Evolutionary conservation across 2,888 invertebrate species (phyloP).

Genomic region (Drosophila neonasuta): DNA sequence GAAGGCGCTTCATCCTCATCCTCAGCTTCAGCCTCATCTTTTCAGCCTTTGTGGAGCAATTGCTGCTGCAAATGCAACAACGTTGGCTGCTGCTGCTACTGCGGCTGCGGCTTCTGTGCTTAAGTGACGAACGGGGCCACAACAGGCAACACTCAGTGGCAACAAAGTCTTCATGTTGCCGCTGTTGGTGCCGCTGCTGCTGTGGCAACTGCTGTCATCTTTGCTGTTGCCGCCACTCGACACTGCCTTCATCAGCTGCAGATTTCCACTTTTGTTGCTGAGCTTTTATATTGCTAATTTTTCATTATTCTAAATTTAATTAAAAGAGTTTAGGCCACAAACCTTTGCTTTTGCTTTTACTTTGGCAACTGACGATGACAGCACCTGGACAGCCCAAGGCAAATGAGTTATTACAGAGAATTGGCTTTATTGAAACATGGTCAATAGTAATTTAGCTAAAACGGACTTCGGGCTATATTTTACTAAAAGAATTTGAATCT

Average conservation of each 20-base stretch:
- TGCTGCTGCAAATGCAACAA: slow-evolving; percentile 13
- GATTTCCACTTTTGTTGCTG: slow-evolving; percentile 32
- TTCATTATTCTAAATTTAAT: slow-evolving; percentile 40
- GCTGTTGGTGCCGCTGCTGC: slow-evolving; percentile 1
- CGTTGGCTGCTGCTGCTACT: slow-evolving; percentile 11
- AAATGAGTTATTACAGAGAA: slow-evolving; percentile 8
- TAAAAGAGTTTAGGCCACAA: slow-evolving; percentile 18
- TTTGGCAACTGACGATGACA: slow-evolving; percentile 22
- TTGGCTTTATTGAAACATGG: slow-evolving; percentile 4
- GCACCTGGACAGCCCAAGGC: slow-evolving; percentile 16
- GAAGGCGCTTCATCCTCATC: neutral
- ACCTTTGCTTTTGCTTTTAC: neutral
- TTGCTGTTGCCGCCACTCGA: slow-evolving; percentile 16
- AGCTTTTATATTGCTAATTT: slow-evolving; percentile 45
- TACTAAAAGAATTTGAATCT: no score
- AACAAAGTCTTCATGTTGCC: slow-evolving; percentile 32
- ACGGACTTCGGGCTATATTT: no score
- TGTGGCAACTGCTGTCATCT: slow-evolving; percentile 27
- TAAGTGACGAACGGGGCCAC: slow-evolving; percentile 53
- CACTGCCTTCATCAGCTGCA: slow-evolving; percentile 5
- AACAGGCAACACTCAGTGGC: slow-evolving; percentile 31
- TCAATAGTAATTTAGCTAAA: neutral
- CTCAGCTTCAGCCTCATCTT: slow-evolving; percentile 5
- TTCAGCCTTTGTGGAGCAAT: slow-evolving; percentile 41
- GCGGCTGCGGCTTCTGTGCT: slow-evolving; percentile 50